Conservation (phyloP, 2,888 invertebrate genomes). For the Lottia scabra region DNA sequence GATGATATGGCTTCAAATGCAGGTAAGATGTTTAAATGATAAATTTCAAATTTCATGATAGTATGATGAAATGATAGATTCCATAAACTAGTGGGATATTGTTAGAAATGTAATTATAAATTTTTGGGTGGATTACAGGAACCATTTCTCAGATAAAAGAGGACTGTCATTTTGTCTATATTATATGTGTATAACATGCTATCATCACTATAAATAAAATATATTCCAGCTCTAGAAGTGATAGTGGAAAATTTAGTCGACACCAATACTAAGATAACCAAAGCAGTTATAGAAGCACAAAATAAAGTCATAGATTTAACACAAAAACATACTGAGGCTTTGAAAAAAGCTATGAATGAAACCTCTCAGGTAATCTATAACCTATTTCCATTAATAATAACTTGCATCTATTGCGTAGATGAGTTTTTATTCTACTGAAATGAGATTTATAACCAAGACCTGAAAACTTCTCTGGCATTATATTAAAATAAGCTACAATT, state of each 20-base stretch:
- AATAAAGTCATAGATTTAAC: constrained; percentile 44
- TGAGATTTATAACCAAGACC: too few relatives aligned
- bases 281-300: constrained; percentile 44
- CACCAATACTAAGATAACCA: constrained; percentile 22
- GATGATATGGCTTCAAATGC: constrained; percentile 58
- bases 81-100: too few relatives aligned
- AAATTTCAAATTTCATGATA: too few relatives aligned
- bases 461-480: too few relatives aligned
- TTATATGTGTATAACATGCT: neutral
- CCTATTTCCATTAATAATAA: too few relatives aligned
- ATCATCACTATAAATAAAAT: neutral
- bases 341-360: constrained; percentile 69
- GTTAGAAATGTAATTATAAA: too few relatives aligned
- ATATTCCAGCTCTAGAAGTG: constrained; percentile 50
- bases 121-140: too few relatives aligned
- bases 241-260: constrained; percentile 43
- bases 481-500: too few relatives aligned
- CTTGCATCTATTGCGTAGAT: too few relatives aligned
- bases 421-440: too few relatives aligned
- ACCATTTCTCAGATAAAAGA: too few relatives aligned
- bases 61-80: too few relatives aligned
- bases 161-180: neutral
- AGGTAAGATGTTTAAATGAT: constrained; percentile 26
- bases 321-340: constrained; percentile 60
- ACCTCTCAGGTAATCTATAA: constrained; percentile 40